A percentile compares a stretch with the other conserved stretches of the same genome.
Conservation (phyloP, 2,888 invertebrate genomes). For the Lithophane ornitopus region DNA sequence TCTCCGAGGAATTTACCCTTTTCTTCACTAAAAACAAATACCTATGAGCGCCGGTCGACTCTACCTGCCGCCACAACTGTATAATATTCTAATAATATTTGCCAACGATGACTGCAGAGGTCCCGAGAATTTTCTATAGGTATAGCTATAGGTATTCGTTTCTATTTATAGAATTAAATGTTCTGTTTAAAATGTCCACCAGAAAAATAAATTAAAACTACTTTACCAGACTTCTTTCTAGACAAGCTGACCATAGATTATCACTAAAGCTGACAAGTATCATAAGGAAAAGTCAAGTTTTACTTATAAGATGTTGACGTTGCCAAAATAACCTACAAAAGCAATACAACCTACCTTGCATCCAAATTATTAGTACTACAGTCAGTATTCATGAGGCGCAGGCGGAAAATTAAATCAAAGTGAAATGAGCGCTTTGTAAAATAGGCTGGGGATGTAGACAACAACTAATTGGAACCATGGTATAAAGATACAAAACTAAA, state of each 20-base stretch:
- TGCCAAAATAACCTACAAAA: constrained; percentile 37
- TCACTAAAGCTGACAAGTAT: neutral
- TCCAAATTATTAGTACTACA: neutral
- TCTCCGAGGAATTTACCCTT: constrained; percentile 74
- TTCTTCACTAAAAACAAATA: constrained; percentile 75
- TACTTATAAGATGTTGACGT: neutral
- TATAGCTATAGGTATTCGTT: constrained; percentile 15
- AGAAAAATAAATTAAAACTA: constrained; percentile 10
- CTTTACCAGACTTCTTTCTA: constrained; percentile 7
- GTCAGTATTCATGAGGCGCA: neutral
- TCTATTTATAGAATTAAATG: constrained; percentile 29
- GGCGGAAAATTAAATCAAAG: constrained; percentile 41
- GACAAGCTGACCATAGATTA: neutral
- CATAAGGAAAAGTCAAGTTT: neutral
- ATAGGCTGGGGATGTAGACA: constrained; percentile 14
- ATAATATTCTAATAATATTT: constrained; percentile 72
- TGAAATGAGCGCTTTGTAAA: neutral
- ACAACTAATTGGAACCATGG: constrained; percentile 16
- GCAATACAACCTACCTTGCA: neutral
- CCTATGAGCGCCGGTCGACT: constrained; percentile 60
- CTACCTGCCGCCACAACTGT: constrained; percentile 61
- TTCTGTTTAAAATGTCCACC: constrained; percentile 20
- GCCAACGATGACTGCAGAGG: constrained; percentile 64
- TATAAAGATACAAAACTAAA: constrained; percentile 8
- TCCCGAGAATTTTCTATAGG: constrained; percentile 23